phyloP scores from a whole-genome alignment of 2,113 vertebrate species.

The Cinclus mexicanus region DNA sequence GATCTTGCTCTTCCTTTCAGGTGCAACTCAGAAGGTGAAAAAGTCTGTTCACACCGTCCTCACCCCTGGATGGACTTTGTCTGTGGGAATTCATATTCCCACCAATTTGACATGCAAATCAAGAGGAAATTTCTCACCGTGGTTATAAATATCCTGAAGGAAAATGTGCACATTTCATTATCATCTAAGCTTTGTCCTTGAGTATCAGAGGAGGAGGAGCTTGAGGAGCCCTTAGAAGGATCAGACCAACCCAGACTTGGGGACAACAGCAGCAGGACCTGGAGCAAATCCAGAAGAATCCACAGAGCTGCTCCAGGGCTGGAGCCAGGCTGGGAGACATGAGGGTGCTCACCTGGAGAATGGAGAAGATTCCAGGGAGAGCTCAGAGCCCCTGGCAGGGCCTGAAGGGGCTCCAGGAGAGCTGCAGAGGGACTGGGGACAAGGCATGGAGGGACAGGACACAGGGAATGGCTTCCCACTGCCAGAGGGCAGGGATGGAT shows the following conservation, averaged over 20 bases:
- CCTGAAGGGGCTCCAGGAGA: background rate
- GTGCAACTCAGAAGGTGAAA: background rate
- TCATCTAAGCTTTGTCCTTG: background rate
- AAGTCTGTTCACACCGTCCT: background rate
- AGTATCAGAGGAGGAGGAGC: background rate
- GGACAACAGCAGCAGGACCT: background rate
- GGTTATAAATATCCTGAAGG: background rate
- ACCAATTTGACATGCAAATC: background rate
- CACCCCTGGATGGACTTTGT: background rate
- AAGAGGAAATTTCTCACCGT: background rate
- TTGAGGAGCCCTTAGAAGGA: background rate
- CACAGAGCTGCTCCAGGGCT: background rate
- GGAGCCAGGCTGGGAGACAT: background rate
- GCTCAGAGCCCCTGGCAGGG: background rate
- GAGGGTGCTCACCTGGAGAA: accelerated
- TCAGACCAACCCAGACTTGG: accelerated
- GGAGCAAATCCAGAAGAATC: background rate
- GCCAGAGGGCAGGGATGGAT: background rate
- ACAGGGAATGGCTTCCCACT: background rate
- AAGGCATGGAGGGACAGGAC: background rate
- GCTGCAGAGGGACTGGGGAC: background rate
- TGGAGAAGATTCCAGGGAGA: background rate
- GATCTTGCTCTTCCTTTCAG: background rate
- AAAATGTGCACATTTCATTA: background rate
- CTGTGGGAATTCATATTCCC: background rate